Evolutionary conservation across 2,888 invertebrate species (phyloP), one percentile per base, ranked within the genome.

Genomic region (Ochropleura leucogaster): DNA sequence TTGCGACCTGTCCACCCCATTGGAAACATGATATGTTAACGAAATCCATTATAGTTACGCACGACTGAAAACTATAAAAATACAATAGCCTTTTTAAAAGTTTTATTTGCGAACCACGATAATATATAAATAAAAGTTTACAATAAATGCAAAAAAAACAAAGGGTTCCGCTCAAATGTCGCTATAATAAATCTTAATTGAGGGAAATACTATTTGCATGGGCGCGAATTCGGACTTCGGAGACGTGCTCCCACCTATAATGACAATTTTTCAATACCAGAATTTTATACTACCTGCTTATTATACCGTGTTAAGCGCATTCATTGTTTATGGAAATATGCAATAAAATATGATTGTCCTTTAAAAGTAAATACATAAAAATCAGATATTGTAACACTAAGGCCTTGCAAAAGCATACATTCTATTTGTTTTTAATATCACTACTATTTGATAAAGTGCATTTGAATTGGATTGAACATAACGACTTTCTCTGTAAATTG

Each of bases 281-380:
- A 66, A 63, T 51, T 30, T 30, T 30, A 71, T 40, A 64, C 40
- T 40, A 59, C 51, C 14, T 30, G 30, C 53, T 55, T 70, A 53
- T 70, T 83, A 69, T 40, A 53, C 42, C n/a, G 12, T n/a, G 62
- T 62, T 62, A 20, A 7, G 14, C 10, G 20, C 44, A 18, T 66
- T 74, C 30, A 72, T 77, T 68, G 70, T 84, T 81, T 80, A 72
- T 80, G 70, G 62, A 71, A 72, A 77, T 70, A 44, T 63, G 70
- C 59, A 73, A 81, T 81, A 81, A 81, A 82, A 81, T 69, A 63
- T 71, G 14, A 84, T 72, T 80, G 46, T 63, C 59, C 49, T 64
- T 71, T 72, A 68, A 46, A 68, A 16, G 59, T 40, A 55, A 62
- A 57, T 67, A 71, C 40, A 66, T 64, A 60, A 62, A 55, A 64